These are phyloP conservation scores for Acestrorhynchus altus DNA, from an alignment of 2,797 vertebrate species.

Conservation along the genomic window DNA sequence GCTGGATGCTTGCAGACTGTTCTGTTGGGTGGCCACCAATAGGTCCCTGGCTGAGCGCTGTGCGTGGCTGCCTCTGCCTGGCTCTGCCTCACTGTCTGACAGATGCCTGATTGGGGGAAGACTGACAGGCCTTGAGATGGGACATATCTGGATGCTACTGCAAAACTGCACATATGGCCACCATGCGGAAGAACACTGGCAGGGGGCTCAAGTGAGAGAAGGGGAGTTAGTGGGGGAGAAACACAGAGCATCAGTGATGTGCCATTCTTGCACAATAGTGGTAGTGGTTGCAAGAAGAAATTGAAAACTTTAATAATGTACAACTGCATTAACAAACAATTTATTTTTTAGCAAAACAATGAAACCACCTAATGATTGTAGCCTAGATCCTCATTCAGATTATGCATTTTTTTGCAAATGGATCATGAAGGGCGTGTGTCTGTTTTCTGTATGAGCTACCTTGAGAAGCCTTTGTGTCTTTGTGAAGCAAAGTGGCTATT, in stretches of 20 bases:
- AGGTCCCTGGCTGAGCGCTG: slow-evolving; percentile 45
- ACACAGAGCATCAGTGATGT: background rate
- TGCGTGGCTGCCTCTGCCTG: slow-evolving; percentile 57
- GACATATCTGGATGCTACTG: slow-evolving; percentile 54
- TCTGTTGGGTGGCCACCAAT: slow-evolving; percentile 41
- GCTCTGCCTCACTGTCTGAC: slow-evolving; percentile 56
- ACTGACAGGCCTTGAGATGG: slow-evolving; percentile 63
- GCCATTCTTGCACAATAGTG: background rate
- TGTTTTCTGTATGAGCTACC: background rate
- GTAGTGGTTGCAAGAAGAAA: background rate
- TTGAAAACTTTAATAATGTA: slow-evolving; percentile 3
- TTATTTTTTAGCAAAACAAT: background rate
- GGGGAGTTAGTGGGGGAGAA: background rate
- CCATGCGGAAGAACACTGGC: slow-evolving; percentile 51
- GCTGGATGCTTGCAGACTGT: slow-evolving; percentile 43
- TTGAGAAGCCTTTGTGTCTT: slow-evolving; percentile 18
- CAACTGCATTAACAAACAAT: slow-evolving; percentile 3
- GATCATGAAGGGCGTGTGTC: background rate
- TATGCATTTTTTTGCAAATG: background rate
- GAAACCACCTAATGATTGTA: background rate
- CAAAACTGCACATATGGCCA: slow-evolving; percentile 59
- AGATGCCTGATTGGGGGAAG: slow-evolving; percentile 61
- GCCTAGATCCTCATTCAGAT: background rate
- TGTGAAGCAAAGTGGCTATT: background rate
- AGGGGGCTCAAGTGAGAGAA: slow-evolving; percentile 49